Conservation (phyloP, 2,888 invertebrate species). For the Meta bourneti region DNA sequence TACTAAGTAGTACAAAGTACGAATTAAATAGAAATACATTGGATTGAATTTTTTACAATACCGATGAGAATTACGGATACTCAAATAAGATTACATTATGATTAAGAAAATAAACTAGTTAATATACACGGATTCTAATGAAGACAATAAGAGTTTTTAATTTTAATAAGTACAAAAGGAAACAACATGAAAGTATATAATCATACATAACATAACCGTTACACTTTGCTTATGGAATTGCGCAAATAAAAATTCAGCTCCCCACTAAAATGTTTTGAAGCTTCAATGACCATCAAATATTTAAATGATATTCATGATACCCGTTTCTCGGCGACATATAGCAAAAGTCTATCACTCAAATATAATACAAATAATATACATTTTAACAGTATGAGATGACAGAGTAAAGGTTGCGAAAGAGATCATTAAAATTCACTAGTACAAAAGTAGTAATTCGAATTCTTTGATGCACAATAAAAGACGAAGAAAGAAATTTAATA, state of each 20-base stretch:
- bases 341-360: slow-evolving; percentile 41
- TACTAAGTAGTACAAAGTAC: too few species aligned
- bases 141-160: too few species aligned
- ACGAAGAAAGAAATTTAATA: not conserved
- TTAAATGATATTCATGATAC: slow-evolving; percentile 63
- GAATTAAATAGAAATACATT: too few species aligned
- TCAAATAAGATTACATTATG: too few species aligned
- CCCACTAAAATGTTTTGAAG: not conserved
- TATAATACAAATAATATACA: slow-evolving; percentile 21
- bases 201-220: too few species aligned
- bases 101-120: too few species aligned
- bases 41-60: too few species aligned
- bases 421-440: not conserved
- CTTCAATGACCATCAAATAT: slow-evolving; percentile 36
- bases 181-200: too few species aligned
- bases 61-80: too few species aligned
- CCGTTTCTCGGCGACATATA: slow-evolving; percentile 63
- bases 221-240: too few species aligned
- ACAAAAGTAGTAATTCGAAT: not conserved
- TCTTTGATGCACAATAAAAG: not conserved
- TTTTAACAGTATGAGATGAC: slow-evolving; percentile 17
- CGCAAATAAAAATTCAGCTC: not conserved
- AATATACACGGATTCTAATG: too few species aligned
- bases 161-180: too few species aligned
- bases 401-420: slow-evolving; percentile 26